phyloP scores from a whole-genome alignment of 1,140 invertebrate genomes.

The Drosophila ogumai region DNA sequence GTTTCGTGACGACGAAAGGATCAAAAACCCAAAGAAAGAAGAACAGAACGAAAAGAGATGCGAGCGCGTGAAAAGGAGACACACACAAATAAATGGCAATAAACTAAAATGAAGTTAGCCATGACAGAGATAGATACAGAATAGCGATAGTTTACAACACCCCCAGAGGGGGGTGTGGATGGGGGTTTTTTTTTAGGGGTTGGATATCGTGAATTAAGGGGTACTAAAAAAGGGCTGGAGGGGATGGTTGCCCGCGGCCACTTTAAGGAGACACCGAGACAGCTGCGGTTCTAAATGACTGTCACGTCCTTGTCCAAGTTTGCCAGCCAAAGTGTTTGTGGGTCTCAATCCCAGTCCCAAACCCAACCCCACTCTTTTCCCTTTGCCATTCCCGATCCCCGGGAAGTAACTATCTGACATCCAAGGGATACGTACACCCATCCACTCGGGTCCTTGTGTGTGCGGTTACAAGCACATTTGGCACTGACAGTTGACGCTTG shows the following conservation, averaged over 20 bases:
- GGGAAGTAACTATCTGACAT: conserved; percentile 25
- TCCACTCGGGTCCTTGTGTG: conserved; percentile 48
- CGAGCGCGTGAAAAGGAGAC: conserved; percentile 67
- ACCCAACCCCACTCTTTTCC: background rate
- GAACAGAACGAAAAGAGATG: conserved; percentile 71
- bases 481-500: conserved; percentile 84
- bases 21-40: conserved; percentile 57
- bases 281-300: conserved; percentile 80
- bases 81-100: conserved; percentile 73
- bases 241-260: conserved; percentile 53
- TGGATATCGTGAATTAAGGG: conserved; percentile 7
- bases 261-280: conserved; percentile 64
- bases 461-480: conserved; percentile 84
- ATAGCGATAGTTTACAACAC: conserved; percentile 69
- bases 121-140: conserved; percentile 79
- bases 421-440: conserved; percentile 16
- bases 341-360: conserved; percentile 32
- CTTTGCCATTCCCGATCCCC: background rate
- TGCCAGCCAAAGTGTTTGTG: conserved; percentile 50
- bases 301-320: conserved; percentile 82
- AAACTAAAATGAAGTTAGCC: conserved; percentile 81
- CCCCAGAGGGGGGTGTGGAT: background rate
- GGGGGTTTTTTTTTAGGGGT: background rate
- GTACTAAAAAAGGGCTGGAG: background rate
- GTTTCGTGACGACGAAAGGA: conserved; percentile 73